Evolutionary conservation across 2,888 invertebrate genomes (phyloP).

Genomic region (Sinelater perroti): DNA sequence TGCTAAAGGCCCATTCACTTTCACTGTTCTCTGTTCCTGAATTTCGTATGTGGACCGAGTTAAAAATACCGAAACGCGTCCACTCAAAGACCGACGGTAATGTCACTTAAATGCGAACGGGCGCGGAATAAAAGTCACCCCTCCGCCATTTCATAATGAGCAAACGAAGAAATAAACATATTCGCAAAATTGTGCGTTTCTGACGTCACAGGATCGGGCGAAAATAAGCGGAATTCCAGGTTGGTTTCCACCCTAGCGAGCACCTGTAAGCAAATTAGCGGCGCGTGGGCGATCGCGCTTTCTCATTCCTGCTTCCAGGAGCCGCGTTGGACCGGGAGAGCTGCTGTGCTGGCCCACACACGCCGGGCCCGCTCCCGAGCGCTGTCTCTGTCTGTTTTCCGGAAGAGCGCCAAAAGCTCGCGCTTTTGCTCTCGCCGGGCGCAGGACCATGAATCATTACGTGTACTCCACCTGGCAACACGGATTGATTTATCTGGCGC

Average conservation of each 20-base stretch:
- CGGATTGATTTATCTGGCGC: slow-evolving; percentile 32
- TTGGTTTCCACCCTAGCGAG: slow-evolving; percentile 21
- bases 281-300: slow-evolving; percentile 13
- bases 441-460: slow-evolving; percentile 10
- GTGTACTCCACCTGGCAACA: slow-evolving; percentile 27
- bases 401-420: neutral
- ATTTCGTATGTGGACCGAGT: too few species aligned
- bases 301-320: slow-evolving; percentile 9
- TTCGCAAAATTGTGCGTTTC: slow-evolving; percentile 6
- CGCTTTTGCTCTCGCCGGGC: neutral
- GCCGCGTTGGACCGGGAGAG: slow-evolving; percentile 6
- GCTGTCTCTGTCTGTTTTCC: slow-evolving; percentile 3
- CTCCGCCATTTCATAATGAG: too few species aligned
- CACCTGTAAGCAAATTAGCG: slow-evolving; percentile 18
- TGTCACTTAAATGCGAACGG: too few species aligned
- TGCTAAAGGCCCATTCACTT: too few species aligned
- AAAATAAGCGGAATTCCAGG: slow-evolving; percentile 19
- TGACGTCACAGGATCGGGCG: slow-evolving; percentile 19
- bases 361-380: neutral
- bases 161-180: slow-evolving; percentile 4
- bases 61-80: too few species aligned
- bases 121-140: too few species aligned
- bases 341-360: slow-evolving; percentile 3
- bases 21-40: too few species aligned
- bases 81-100: too few species aligned